Percentiles rank a stretch among this genome's conserved stretches.
Evolutionary conservation across 2,113 vertebrate genomes (phyloP).

Genomic region (Daphoenositta chrysoptera): DNA sequence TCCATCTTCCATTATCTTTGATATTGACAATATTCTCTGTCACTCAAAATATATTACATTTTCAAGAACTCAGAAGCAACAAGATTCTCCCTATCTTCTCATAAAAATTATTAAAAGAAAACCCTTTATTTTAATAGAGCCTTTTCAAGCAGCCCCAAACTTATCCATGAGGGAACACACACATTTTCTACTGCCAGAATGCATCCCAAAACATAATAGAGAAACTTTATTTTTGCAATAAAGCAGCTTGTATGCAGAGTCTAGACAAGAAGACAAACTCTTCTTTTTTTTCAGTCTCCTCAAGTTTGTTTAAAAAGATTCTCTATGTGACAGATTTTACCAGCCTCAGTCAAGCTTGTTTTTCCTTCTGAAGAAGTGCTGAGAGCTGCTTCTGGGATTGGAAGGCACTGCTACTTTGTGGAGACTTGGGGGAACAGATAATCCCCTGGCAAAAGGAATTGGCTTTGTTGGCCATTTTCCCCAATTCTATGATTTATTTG

Average conservation of each 20-base stretch:
- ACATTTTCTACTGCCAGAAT: not conserved
- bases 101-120: not conserved
- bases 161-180: not conserved
- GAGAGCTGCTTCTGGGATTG: not conserved
- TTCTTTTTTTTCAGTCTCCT: not conserved
- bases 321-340: not conserved
- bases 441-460: conserved; percentile 14
- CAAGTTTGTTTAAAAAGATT: not conserved
- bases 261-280: not conserved
- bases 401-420: not conserved
- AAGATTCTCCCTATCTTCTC: not conserved
- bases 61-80: not conserved
- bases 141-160: not conserved
- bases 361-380: not conserved
- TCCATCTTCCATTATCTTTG: not conserved
- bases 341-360: not conserved
- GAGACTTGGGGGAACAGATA: conserved; percentile 20
- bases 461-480: not conserved
- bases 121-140: not conserved
- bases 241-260: not conserved
- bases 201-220: not conserved
- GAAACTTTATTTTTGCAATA: not conserved
- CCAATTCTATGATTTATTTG: not conserved
- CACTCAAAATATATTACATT: not conserved
- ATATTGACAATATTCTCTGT: not conserved